Evolutionary conservation across 1,140 invertebrate genomes (phyloP).

Genomic region (Caenorhabditis inopinata): DNA sequence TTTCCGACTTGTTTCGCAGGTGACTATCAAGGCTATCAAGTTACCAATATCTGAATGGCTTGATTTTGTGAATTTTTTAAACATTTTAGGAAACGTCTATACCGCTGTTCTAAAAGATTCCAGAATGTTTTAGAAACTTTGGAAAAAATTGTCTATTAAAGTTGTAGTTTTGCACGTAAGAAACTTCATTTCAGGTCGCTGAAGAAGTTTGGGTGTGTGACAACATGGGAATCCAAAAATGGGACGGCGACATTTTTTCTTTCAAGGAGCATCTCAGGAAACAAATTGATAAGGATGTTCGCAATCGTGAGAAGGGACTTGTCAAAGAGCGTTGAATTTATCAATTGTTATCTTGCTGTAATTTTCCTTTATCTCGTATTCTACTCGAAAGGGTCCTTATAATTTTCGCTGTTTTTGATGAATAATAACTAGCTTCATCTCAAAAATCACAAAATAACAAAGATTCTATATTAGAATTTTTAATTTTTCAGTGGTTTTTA

Average conservation of each 20-base stretch:
- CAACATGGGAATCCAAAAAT: conserved; percentile 90
- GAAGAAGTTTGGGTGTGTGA: conserved; percentile 99
- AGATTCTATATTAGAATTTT: not conserved
- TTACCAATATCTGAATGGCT: not conserved
- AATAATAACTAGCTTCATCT: not conserved
- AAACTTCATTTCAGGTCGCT: conserved; percentile 77
- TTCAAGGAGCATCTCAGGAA: conserved; percentile 92
- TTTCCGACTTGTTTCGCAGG: conserved; percentile 96
- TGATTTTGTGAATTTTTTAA: too few species aligned
- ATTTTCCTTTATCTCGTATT: not conserved
- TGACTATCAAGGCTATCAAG: conserved; percentile 66
- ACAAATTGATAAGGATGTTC: conserved; percentile 72
- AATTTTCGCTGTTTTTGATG: not conserved
- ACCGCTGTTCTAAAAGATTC: too few species aligned
- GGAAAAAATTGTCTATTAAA: not conserved
- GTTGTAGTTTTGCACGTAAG: not conserved
- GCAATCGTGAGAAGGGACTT: conserved; percentile 23
- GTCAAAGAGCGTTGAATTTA: conserved; percentile 39
- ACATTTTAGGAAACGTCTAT: too few species aligned
- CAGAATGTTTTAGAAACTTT: too few species aligned
- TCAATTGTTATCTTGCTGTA: not conserved
- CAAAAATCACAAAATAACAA: not conserved
- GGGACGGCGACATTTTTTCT: conserved; percentile 88
- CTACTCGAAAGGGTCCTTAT: not conserved
- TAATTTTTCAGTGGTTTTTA: not conserved